Conservation (phyloP, 2,113 vertebrate species). For the Buteo buteo region DNA sequence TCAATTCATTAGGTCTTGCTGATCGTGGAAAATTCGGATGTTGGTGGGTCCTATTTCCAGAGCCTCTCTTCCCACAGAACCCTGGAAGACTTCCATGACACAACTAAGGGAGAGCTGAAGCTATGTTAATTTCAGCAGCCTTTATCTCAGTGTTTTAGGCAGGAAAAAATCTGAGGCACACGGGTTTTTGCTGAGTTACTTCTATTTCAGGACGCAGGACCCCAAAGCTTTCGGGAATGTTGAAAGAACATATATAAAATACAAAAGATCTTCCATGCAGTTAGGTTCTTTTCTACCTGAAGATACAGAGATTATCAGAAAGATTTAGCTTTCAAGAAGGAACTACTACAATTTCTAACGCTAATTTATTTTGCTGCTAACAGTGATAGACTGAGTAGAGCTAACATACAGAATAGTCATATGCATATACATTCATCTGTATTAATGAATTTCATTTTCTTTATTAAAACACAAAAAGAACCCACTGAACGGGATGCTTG, state of each 20-base stretch:
- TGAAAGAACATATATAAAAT: neutral
- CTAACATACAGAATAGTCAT: neutral
- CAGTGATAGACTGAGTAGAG: neutral
- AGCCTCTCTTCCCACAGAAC: neutral
- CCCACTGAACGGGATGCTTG: neutral
- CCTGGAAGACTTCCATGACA: neutral
- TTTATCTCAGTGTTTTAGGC: neutral
- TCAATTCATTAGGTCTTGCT: neutral
- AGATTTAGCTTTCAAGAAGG: neutral
- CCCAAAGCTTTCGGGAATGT: neutral
- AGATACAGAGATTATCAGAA: neutral
- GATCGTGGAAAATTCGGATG: neutral
- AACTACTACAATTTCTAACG: slow-evolving; percentile 28
- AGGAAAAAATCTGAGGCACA: neutral
- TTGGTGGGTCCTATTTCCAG: neutral
- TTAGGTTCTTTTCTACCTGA: neutral
- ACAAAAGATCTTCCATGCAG: neutral
- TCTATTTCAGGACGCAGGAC: neutral
- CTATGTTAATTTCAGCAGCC: neutral
- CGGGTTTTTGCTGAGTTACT: neutral
- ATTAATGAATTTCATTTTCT: slow-evolving; percentile 29
- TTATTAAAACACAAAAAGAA: slow-evolving; percentile 19
- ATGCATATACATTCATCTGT: neutral
- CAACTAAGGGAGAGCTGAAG: neutral
- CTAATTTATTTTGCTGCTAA: slow-evolving; percentile 43